Evolutionary conservation across 2,113 vertebrate species (phyloP), one percentile per base, ranked within the genome.

Genomic region (Hippoglossus stenolepis): DNA sequence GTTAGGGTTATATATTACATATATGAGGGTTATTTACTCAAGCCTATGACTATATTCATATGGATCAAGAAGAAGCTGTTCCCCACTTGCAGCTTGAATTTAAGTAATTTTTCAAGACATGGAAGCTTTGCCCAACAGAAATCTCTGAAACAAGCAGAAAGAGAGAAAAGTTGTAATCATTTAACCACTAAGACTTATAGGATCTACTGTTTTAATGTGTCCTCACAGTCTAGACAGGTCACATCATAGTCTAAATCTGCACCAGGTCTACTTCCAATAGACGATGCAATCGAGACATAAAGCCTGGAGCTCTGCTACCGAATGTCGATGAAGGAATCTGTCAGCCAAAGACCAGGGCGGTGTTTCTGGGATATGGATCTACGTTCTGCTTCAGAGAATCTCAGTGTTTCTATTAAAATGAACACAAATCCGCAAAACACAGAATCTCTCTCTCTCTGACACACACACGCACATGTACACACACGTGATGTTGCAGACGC

Each of bases 401-500:
- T 47, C 18, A 53, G 56, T 45, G 49, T 61, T 84, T 75, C 45
- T 51, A 53, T 75, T 63, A 14, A 59, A 70, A 70, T 81, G 7
- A 43, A 35, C 49, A 72, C 21, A 61, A 67, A 65, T 12, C 28
- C 28, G 26, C 45, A 75, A 54, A 7, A 43, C 24, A 66, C 13
- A 70, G 24, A 31, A 61, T 1, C 7, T 9, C 38, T 43, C 45
- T 17, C 53, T n/a, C 15, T 35, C 24, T 63, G 51, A 68, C 24
- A 24, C 69, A 49, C 28, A 28, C 68, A 70, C 40, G 68, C 65
- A 65, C 31, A 72, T 31, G 57, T 71, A 31, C 59, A 69, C 45
- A 70, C 43, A 75, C 18, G 15, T 75, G 18, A n/a, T 54, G 51
- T 45, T 87, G 79, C 89, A 56, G 77, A 63, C 49, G 26, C 77